Percentiles rank a stretch among this genome's conserved stretches.
phyloP scores from a whole-genome alignment of 2,113 vertebrate species.

The Origma solitaria region DNA sequence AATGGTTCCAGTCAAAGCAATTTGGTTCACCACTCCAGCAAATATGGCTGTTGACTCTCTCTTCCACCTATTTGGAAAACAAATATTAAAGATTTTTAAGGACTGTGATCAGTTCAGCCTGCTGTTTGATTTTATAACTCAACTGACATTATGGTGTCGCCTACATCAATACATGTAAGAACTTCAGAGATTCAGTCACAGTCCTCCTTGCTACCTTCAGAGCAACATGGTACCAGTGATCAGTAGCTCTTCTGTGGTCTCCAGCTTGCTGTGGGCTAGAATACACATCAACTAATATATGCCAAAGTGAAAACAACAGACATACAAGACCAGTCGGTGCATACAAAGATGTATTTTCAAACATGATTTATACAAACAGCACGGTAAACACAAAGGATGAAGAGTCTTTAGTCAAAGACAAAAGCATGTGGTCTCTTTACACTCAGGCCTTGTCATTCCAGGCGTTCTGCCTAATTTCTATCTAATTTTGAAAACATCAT shows the following conservation, averaged over 20 bases:
- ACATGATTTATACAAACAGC: not conserved
- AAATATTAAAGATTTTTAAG: constrained; percentile 34
- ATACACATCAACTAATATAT: not conserved
- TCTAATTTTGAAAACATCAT: not conserved
- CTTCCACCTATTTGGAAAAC: constrained; percentile 64
- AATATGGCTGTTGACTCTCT: constrained; percentile 58
- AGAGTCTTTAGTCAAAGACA: not conserved
- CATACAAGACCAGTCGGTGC: not conserved
- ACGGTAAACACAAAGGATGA: not conserved
- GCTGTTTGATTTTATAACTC: not conserved
- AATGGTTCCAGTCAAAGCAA: constrained; percentile 61
- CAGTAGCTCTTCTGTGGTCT: not conserved
- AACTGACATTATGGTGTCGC: not conserved
- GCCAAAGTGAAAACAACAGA: not conserved
- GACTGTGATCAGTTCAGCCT: not conserved
- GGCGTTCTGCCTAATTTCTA: not conserved
- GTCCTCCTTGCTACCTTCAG: not conserved
- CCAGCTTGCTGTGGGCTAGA: not conserved
- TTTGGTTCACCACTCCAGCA: constrained; percentile 66
- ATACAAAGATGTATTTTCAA: not conserved
- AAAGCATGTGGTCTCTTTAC: not conserved
- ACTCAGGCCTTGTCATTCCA: not conserved
- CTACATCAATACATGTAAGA: not conserved
- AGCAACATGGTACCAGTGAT: not conserved
- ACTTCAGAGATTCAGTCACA: not conserved